Base-by-base conservation (phyloP, 2,113 vertebrate species). In the Psephotus haematonotus region DNA sequence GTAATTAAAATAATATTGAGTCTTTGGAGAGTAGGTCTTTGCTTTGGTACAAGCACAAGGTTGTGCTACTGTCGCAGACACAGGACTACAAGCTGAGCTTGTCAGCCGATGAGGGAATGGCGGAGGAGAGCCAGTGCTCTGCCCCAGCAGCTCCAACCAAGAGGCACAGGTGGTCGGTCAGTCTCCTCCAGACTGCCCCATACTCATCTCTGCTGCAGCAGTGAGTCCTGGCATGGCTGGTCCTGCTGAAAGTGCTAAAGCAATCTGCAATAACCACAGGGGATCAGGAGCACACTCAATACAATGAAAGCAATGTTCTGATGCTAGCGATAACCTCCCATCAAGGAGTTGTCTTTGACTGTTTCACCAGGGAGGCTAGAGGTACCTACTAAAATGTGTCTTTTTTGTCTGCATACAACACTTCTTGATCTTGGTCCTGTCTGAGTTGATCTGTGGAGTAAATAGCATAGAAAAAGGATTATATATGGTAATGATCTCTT, bases 361-460 rank as follows among this genome's bases (percentile, higher is more conserved):
- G 22, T 49, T 74, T 23, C 7, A 39, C 29, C 6, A 12, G 64
- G 37, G 64, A 39, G 44, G 22, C 10, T 12, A 8, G 43, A 46
- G 7, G 11, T 20, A 19, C 10, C 2, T 2, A 9, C 2, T 8
- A 6, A 65, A 87, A 59, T 11, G 17, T 0, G 0, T 2, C 2
- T 17, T 67, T 84, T 75, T 33, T 7, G 1, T 19, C 19, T 9
- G 25, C 37, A 27, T 16, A 2, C 3, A 2, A 4, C 27, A 15
- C 8, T 12, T 28, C 44, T 59, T 44, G 8, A 31, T 70, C 22
- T 13, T 31, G 22, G 3, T 17, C 20, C 29, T 47, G 28, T 29
- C 69, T 22, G 72, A 62, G 68, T 2, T 60, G 4, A 6, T 6
- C 10, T 41, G 37, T 23, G 69, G 23, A 13, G 41, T 2, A 25